phyloP scores from a whole-genome alignment of 2,113 vertebrate genomes.

The Melanocharis versteri region DNA sequence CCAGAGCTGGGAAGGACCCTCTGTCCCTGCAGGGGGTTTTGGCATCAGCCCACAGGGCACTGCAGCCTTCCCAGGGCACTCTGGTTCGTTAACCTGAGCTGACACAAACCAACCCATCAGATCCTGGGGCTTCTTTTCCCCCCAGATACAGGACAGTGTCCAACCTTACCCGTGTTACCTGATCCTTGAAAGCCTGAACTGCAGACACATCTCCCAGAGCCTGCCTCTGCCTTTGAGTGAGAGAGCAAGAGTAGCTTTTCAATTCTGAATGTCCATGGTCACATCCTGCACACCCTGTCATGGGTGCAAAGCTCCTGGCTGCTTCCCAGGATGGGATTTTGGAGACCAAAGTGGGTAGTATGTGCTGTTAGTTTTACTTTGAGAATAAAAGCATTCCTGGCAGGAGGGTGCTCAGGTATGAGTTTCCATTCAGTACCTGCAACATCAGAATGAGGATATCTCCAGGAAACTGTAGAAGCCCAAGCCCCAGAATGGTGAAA shows the following conservation, averaged over 20 bases:
- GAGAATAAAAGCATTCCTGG: neutral
- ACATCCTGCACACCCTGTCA: neutral
- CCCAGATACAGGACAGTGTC: neutral
- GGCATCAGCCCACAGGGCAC: neutral
- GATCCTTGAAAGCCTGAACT: neutral
- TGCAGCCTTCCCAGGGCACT: neutral
- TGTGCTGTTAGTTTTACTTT: neutral
- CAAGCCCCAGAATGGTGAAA: neutral
- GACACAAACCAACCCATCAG: neutral
- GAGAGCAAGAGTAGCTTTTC: neutral
- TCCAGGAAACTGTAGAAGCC: neutral
- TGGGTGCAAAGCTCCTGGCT: neutral
- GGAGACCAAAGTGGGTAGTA: neutral
- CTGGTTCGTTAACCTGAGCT: neutral
- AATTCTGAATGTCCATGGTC: neutral
- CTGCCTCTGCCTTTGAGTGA: neutral
- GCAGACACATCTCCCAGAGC: accelerated
- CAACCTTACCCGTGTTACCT: accelerated
- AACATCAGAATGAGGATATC: neutral
- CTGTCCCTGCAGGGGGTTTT: neutral
- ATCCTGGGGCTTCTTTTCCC: neutral
- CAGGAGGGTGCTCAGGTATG: neutral
- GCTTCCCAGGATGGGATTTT: neutral
- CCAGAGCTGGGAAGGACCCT: neutral
- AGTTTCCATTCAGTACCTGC: neutral